phyloP scores from a whole-genome alignment of 2,888 invertebrate genomes.

The Catocala sponsa region DNA sequence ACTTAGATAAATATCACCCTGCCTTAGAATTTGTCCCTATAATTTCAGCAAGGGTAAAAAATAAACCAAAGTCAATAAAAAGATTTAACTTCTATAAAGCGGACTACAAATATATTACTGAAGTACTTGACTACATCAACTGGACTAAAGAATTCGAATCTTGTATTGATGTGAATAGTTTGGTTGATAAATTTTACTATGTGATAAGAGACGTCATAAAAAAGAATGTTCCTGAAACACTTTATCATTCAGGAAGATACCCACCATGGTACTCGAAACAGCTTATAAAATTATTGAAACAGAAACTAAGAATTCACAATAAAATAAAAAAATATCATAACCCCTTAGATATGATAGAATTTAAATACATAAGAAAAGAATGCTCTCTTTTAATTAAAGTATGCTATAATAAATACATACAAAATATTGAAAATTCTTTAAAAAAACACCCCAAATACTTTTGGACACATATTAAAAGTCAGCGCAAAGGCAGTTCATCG shows the following conservation, averaged over 20 bases:
- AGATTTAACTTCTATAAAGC: constrained; percentile 7
- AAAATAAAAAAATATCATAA: constrained; percentile 8
- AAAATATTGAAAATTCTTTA: no score
- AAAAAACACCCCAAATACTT: no score
- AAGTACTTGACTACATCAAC: constrained; percentile 1
- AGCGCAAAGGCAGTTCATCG: no score
- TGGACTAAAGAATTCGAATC: constrained; percentile 6
- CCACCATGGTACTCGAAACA: constrained; percentile 11
- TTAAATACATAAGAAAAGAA: constrained; percentile 5
- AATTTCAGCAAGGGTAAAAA: neutral
- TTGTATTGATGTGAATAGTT: constrained; percentile 9
- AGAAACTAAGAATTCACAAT: constrained; percentile 1
- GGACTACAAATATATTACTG: constrained; percentile 6
- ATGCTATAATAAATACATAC: neutral
- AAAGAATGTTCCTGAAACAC: constrained; percentile 9
- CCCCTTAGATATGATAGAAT: constrained; percentile 2
- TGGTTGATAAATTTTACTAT: constrained; percentile 8
- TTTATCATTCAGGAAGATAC: neutral
- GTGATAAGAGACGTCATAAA: constrained; percentile 3
- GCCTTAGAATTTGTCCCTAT: constrained; percentile 2
- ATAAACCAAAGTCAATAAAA: neutral
- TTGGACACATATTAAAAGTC: no score
- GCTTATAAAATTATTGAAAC: constrained; percentile 6
- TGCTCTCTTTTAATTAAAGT: neutral
- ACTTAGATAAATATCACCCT: constrained; percentile 11